phyloP scores from a whole-genome alignment of 1,140 invertebrate genomes.

The Drosophila sechellia region DNA sequence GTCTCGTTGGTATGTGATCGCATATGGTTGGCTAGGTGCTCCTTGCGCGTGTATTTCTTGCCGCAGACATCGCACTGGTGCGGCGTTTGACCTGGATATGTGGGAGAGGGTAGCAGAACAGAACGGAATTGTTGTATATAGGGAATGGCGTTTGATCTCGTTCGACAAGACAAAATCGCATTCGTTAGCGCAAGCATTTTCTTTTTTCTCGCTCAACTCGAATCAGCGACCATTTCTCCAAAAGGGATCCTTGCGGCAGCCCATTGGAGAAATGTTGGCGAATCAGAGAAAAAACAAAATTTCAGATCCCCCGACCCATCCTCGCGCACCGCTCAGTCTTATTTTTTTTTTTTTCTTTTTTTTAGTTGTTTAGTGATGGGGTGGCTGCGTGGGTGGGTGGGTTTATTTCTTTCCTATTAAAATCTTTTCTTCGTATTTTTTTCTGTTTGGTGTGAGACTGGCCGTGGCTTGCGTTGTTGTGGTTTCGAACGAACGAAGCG shows the following conservation, averaged over 20 bases:
- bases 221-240: constrained; percentile 2
- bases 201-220: constrained; percentile 26
- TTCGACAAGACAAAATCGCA: constrained; percentile 44
- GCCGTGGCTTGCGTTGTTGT: constrained; percentile 74
- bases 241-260: not conserved
- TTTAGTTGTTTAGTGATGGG: constrained; percentile 35
- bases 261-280: constrained; percentile 6
- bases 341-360: not conserved
- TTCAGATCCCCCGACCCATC: constrained; percentile 24
- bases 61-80: constrained; percentile 85
- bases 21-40: constrained; percentile 93
- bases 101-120: constrained; percentile 32
- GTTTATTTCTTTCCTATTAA: constrained; percentile 11
- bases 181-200: constrained; percentile 70
- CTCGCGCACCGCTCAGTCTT: constrained; percentile 50
- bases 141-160: constrained; percentile 43
- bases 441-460: constrained; percentile 74
- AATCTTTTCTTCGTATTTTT: constrained; percentile 13
- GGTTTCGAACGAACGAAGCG: constrained; percentile 78
- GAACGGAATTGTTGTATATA: constrained; percentile 44
- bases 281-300: constrained; percentile 49
- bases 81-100: constrained; percentile 80
- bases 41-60: constrained; percentile 95
- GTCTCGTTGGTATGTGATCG: constrained; percentile 92
- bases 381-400: constrained; percentile 38